Conservation (phyloP, 2,797 vertebrate genomes). For the Menidia menidia region DNA sequence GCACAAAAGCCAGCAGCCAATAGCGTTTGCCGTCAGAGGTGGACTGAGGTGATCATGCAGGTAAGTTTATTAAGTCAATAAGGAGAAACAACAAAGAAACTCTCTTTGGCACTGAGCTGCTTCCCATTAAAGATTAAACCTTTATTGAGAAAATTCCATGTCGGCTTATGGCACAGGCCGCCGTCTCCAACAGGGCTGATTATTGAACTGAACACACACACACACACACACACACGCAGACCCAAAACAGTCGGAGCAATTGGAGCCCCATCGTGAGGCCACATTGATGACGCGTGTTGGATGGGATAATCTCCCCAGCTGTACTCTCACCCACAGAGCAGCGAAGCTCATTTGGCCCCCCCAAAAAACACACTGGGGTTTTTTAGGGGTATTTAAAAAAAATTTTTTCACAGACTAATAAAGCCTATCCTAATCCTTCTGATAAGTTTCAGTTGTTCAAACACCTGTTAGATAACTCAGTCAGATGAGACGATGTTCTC, state of each 20-base stretch:
- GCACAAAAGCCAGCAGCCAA: conserved; percentile 2
- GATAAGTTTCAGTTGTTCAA: conserved; percentile 2
- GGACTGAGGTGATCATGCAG: not conserved
- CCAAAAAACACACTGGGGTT: conserved; percentile 39
- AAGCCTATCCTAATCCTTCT: conserved; percentile 24
- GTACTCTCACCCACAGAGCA: conserved; percentile 69
- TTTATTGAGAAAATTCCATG: conserved; percentile 92
- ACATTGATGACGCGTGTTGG: conserved; percentile 79
- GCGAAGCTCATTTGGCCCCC: conserved; percentile 61
- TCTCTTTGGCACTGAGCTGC: conserved; percentile 68
- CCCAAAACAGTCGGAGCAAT: conserved; percentile 55
- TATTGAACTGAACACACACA: conserved; percentile 68
- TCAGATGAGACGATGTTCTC: not conserved
- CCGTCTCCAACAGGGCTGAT: conserved; percentile 76
- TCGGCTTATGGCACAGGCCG: conserved; percentile 85
- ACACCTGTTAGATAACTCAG: not conserved
- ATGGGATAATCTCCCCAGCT: conserved; percentile 78
- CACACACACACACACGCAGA: conserved; percentile 42
- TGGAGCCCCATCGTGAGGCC: conserved; percentile 70
- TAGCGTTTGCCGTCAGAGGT: not conserved
- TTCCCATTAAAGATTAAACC: conserved; percentile 83
- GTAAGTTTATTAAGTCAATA: conserved; percentile 35
- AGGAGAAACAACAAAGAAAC: conserved; percentile 16
- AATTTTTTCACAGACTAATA: conserved; percentile 34
- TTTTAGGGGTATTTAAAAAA: conserved; percentile 6